Evolutionary conservation across 92 coral and sea anemone genomes (phyloP).

Genomic region (Porites evermanni): DNA sequence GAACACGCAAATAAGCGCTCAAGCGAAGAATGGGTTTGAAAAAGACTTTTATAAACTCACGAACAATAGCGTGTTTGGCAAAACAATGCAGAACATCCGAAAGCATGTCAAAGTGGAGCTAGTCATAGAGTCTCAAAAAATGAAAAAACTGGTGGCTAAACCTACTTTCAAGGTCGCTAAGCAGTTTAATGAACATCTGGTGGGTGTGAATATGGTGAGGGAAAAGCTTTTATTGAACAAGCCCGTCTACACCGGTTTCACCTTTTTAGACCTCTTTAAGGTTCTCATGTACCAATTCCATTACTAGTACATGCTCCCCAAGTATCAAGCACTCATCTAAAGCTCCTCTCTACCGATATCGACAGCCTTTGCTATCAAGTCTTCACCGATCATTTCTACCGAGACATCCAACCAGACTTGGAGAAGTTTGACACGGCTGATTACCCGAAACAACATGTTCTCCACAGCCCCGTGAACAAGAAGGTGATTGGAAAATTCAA

Average conservation of each 20-base stretch:
- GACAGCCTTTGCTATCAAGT: slow-evolving; percentile 36
- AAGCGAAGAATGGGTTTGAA: background rate
- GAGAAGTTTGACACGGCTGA: slow-evolving; percentile 31
- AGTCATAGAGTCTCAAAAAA: too few relatives aligned
- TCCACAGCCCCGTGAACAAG: slow-evolving; percentile 17
- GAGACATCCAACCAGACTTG: slow-evolving; percentile 15
- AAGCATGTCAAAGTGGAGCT: too few relatives aligned
- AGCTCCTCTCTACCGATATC: slow-evolving; percentile 47
- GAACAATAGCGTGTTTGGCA: too few relatives aligned
- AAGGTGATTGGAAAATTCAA: slow-evolving; percentile 45
- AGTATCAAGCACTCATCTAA: slow-evolving; percentile 22
- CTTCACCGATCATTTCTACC: slow-evolving; percentile 36
- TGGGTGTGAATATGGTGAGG: slow-evolving; percentile 51
- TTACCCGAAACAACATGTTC: slow-evolving; percentile 27
- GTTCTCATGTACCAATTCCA: slow-evolving; percentile 34
- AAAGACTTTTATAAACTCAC: too few relatives aligned
- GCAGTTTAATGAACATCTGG: slow-evolving; percentile 48
- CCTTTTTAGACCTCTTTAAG: background rate
- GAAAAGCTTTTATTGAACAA: slow-evolving; percentile 9
- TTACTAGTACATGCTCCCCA: slow-evolving; percentile 17
- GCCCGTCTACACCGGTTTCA: slow-evolving; percentile 21
- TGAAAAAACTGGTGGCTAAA: background rate
- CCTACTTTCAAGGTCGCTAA: slow-evolving; percentile 9
- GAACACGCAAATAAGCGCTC: background rate
- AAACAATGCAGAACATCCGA: too few relatives aligned